phyloP scores from a whole-genome alignment of 2,797 vertebrate species.

The Halcyon smyrnensis region DNA sequence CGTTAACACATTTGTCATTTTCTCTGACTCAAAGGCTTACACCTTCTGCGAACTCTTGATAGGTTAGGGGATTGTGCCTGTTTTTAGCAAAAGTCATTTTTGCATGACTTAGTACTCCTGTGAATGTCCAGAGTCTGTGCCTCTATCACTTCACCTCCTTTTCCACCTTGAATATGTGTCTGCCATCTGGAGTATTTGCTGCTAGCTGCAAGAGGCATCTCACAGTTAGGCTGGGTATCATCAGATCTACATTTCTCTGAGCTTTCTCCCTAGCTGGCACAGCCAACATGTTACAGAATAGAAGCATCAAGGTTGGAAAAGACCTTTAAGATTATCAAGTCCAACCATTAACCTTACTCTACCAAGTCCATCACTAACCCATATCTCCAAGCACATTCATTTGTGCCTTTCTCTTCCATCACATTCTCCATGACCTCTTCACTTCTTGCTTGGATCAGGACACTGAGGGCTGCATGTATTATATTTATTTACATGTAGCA shows the following conservation, averaged over 20 bases:
- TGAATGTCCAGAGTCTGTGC: not conserved
- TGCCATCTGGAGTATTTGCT: not conserved
- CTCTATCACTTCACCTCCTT: not conserved
- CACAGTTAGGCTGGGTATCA: accelerated
- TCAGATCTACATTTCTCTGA: not conserved
- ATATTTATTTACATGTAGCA: not conserved
- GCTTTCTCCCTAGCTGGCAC: not conserved
- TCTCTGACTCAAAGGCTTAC: constrained; percentile 22
- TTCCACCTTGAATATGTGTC: not conserved
- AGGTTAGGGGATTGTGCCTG: not conserved
- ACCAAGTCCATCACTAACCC: no score
- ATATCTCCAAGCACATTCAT: not conserved
- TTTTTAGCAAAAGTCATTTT: not conserved
- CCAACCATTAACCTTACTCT: no score
- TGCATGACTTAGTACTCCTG: not conserved
- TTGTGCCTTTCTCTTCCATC: not conserved
- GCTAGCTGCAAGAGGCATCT: not conserved
- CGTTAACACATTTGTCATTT: not conserved
- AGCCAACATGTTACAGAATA: not conserved
- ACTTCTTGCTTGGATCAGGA: not conserved
- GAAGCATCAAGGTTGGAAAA: no score
- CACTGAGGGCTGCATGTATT: not conserved
- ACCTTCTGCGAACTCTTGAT: not conserved
- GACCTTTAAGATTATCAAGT: no score
- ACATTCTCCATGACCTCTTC: not conserved